Conservation (phyloP, 2,113 vertebrate species). For the Dasyprocta punctata region DNA sequence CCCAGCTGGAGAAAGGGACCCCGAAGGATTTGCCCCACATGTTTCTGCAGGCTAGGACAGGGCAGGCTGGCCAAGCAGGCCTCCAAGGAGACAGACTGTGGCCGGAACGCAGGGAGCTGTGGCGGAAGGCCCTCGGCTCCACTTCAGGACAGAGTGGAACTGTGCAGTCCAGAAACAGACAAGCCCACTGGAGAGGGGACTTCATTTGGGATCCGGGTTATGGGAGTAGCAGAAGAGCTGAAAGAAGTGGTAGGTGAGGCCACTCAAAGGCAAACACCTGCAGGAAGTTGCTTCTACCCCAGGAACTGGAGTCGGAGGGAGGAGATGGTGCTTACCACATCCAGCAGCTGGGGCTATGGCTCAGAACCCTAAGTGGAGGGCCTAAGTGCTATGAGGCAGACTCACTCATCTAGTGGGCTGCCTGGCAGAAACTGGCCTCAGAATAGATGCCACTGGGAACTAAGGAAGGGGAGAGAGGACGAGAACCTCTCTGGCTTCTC, state of each 20-base stretch:
- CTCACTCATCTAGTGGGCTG: too few species aligned
- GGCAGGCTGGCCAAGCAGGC: neutral
- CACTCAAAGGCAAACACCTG: neutral
- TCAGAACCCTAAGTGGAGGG: neutral
- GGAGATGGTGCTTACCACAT: neutral
- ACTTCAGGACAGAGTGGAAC: neutral
- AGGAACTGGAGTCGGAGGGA: neutral
- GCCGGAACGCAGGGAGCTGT: neutral
- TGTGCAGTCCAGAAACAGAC: neutral
- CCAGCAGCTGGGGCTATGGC: neutral
- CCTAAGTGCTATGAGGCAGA: neutral
- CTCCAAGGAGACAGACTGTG: neutral
- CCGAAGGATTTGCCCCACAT: slow-evolving; percentile 36
- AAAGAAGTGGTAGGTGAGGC: neutral
- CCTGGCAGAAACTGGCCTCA: neutral
- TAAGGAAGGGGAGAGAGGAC: neutral
- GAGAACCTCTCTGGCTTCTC: neutral
- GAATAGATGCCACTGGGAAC: neutral
- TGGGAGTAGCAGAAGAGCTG: neutral
- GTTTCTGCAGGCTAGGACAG: neutral
- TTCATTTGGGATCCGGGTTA: neutral
- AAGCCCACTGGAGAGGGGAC: neutral
- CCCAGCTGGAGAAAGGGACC: slow-evolving; percentile 52
- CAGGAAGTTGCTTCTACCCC: neutral
- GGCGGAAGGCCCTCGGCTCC: too few species aligned